phyloP scores from a whole-genome alignment of 2,888 invertebrate genomes.

The Copidosoma aretas region DNA sequence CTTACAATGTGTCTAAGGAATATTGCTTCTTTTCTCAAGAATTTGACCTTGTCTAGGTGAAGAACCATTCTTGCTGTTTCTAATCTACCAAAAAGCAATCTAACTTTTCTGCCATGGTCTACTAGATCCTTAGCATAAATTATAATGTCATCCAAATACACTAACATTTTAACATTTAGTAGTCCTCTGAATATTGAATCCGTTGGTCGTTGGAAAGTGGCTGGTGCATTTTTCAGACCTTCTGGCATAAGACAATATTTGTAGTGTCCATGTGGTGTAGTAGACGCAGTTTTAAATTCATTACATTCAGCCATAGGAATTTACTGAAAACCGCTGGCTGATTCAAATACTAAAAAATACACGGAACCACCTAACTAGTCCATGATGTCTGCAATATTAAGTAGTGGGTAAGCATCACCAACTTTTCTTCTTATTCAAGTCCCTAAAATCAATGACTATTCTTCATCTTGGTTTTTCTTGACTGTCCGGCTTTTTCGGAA shows the following conservation, averaged over 20 bases:
- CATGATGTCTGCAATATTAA: background rate
- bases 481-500: constrained; percentile 3
- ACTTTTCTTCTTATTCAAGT: constrained; percentile 4
- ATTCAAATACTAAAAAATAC: background rate
- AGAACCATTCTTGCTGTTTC: constrained; percentile 1
- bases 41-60: constrained; percentile 19
- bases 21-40: constrained; percentile 13
- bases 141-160: constrained; percentile 14
- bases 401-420: background rate
- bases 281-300: constrained; percentile 4
- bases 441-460: constrained; percentile 8
- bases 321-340: background rate
- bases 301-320: background rate
- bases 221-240: background rate
- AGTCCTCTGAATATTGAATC: background rate
- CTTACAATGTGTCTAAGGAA: constrained; percentile 14
- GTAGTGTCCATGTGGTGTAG: background rate
- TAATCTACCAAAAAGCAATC: constrained; percentile 14
- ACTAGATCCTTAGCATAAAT: background rate
- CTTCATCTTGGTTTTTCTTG: constrained; percentile 3
- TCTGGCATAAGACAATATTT: background rate
- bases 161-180: background rate
- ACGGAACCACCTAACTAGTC: background rate
- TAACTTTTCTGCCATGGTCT: constrained; percentile 5
- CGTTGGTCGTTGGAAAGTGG: background rate